Percentiles rank a stretch among this genome's conserved stretches.
Conservation (phyloP, 2,888 invertebrate genomes). For the Agelastica alni region DNA sequence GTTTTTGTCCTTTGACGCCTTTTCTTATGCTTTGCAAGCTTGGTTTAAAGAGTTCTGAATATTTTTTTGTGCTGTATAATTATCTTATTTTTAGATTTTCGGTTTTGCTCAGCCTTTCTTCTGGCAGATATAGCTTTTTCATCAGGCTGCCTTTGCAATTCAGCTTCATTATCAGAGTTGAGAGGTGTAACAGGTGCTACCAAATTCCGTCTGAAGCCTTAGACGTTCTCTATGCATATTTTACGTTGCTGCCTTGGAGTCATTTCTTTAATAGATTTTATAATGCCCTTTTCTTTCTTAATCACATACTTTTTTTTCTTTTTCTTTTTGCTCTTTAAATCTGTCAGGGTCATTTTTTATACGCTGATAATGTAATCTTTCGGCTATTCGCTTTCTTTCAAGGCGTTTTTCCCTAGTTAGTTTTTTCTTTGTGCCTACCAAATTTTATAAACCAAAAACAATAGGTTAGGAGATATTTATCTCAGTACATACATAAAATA, state of each 20-base stretch:
- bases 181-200: background rate
- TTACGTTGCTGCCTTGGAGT: constrained; percentile 1
- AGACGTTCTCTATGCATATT: background rate
- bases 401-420: background rate
- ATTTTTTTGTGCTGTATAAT: background rate
- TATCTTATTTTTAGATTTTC: background rate
- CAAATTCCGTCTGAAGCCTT: background rate
- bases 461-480: background rate
- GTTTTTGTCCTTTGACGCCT: background rate
- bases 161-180: background rate
- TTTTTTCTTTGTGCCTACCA: background rate
- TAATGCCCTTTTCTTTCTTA: background rate
- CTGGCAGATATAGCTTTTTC: background rate
- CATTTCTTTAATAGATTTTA: background rate
- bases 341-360: background rate
- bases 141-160: background rate
- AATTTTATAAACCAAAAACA: background rate
- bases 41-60: background rate
- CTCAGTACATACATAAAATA: no score
- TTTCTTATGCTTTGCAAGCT: background rate
- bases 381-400: background rate
- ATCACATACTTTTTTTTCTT: background rate
- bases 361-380: background rate
- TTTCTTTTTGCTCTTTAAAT: background rate
- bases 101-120: background rate